Percentiles rank a stretch among this genome's conserved stretches.
Evolutionary conservation across 2,113 vertebrate genomes (phyloP).

Genomic region (Circaetus cinerascens): DNA sequence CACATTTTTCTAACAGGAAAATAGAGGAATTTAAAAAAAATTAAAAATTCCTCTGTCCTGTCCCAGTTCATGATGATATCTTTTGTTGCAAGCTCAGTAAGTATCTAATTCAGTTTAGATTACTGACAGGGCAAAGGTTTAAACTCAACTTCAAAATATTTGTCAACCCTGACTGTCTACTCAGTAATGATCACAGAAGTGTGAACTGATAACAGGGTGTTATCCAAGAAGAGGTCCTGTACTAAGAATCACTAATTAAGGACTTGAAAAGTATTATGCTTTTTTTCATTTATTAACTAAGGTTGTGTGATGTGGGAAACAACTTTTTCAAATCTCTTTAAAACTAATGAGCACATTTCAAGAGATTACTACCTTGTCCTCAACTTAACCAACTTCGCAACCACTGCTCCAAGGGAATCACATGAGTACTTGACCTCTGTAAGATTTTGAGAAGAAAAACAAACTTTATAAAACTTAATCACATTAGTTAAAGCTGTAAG

Average conservation of each 20-base stretch:
- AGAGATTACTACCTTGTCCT: conserved; percentile 69
- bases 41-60: neutral
- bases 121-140: conserved; percentile 31
- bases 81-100: neutral
- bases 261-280: conserved; percentile 27
- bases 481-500: conserved; percentile 86
- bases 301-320: conserved; percentile 53
- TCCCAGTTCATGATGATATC: neutral
- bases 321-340: conserved; percentile 62
- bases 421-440: conserved; percentile 73
- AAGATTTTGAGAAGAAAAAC: conserved; percentile 86
- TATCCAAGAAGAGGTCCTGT: neutral
- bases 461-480: conserved; percentile 93
- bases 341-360: conserved; percentile 68
- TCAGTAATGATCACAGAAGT: neutral
- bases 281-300: conserved; percentile 40
- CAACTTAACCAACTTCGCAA: conserved; percentile 62
- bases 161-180: neutral
- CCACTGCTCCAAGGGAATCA: conserved; percentile 60
- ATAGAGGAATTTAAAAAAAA: neutral
- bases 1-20: neutral
- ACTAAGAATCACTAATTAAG: conserved; percentile 32
- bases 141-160: conserved; percentile 38
- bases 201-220: neutral
- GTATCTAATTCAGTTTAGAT: conserved; percentile 1